Evolutionary conservation across 37 sponge, comb jelly and placozoan species (phyloP).

Genomic region (Agelas oroides): DNA sequence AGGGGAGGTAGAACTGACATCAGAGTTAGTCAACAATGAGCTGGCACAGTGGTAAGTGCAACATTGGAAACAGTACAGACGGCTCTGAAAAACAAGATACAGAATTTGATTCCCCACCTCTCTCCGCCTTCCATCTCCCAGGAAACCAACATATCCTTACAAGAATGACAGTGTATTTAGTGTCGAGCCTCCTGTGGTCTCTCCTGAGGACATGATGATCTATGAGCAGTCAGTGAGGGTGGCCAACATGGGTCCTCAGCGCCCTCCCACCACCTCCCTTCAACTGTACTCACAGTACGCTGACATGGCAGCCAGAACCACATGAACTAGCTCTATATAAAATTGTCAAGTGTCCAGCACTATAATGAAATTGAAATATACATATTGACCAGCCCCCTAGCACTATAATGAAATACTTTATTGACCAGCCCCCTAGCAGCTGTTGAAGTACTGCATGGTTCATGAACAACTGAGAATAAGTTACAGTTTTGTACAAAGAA

Average conservation of each 20-base stretch:
- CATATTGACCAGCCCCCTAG: too few relatives aligned
- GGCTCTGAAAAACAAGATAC: too few relatives aligned
- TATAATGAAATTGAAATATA: too few relatives aligned
- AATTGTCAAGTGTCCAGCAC: too few relatives aligned
- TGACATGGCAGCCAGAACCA: background rate
- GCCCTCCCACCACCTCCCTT: background rate
- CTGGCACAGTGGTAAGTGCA: slow-evolving; percentile 39
- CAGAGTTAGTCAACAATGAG: slow-evolving; percentile 32
- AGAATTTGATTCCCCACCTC: too few relatives aligned
- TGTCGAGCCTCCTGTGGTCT: slow-evolving; percentile 58
- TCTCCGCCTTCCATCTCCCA: background rate
- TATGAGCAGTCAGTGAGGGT: slow-evolving; percentile 50
- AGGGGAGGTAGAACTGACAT: slow-evolving; percentile 13
- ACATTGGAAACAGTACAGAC: too few relatives aligned
- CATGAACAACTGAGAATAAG: too few relatives aligned
- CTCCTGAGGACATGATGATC: slow-evolving; percentile 7
- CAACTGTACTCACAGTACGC: slow-evolving; percentile 33
- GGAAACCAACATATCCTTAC: slow-evolving; percentile 56
- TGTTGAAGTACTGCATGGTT: too few relatives aligned
- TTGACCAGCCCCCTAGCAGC: too few relatives aligned
- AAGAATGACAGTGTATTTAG: slow-evolving; percentile 53
- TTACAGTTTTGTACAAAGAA: too few relatives aligned
- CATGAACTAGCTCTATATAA: too few relatives aligned
- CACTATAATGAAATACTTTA: too few relatives aligned
- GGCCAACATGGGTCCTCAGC: slow-evolving; percentile 36